Evolutionary conservation across 2,797 vertebrate genomes (phyloP), one percentile per base, ranked within the genome.

Genomic region (Propithecus perrieri): DNA sequence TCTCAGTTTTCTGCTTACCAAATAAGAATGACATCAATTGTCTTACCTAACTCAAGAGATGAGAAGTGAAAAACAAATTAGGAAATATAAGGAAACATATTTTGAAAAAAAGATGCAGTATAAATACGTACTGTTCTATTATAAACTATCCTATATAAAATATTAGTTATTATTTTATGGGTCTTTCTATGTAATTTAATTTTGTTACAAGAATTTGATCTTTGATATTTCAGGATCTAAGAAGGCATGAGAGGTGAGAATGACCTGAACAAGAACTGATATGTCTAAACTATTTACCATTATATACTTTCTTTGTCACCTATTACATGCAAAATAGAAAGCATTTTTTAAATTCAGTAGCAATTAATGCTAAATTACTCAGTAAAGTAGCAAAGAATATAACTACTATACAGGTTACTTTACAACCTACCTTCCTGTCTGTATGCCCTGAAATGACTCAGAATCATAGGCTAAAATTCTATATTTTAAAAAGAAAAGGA

Each of bases 381-480:
- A 59, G 33, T 80, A 84, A 48, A 53, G 22, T 4, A 96, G 46
- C 41, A 96, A 86, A 91, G 57, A 81, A 65, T 43, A 24, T 22
- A 91, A 95, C 33, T 55, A 20, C 55, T 88, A 81, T 48, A 30
- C 57, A 91, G 41, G 84, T 89, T 94, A 86, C 8, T 84, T 96
- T 88, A 85, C 22, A 90, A 81, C 35, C 85, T 41, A 92, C 83
- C 91, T 96, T 96, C 50, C 61, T 79, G 55, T 83, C 55, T 95
- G 43, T 85, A 11, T 35, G 57, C 63, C 95, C 93, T 93, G 41
- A 97, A 97, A 96, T 87, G 67, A 92, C 94, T 97, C 43, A 97
- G 95, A 95, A 50, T 91, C 95, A 96, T 91, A 96, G 43, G 15
- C 0, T 88, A 96, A 96, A 94, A 92, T 97, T 91, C 61, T 96